Evolutionary conservation across 2,888 invertebrate genomes (phyloP).

Genomic region (Ormyrus rosae): DNA sequence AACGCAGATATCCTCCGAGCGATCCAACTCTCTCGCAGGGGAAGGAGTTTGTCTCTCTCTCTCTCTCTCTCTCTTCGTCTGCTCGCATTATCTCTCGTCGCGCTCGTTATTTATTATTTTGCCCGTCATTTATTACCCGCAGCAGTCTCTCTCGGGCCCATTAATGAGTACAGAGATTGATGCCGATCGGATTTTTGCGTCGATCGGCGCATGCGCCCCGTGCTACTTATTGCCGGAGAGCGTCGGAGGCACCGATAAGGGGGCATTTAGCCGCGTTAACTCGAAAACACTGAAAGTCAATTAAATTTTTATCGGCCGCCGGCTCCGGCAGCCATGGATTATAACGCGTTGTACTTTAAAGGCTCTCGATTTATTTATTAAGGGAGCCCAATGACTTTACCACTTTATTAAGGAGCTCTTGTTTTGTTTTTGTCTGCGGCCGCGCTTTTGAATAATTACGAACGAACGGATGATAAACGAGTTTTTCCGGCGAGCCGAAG

Average conservation of each 20-base stretch:
- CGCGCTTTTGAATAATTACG: too few species aligned
- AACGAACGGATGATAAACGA: too few species aligned
- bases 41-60: constrained; percentile 27
- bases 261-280: constrained; percentile 49
- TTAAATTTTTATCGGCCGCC: constrained; percentile 54
- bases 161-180: constrained; percentile 57
- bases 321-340: not conserved
- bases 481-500: too few species aligned
- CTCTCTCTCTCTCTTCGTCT: constrained; percentile 13
- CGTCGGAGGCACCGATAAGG: constrained; percentile 31
- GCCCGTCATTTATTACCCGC: constrained; percentile 53
- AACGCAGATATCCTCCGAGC: not conserved
- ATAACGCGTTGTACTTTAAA: constrained; percentile 15
- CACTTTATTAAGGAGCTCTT: constrained; percentile 31
- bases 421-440: too few species aligned
- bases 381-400: constrained; percentile 11
- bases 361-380: constrained; percentile 18
- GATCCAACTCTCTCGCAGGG: constrained; percentile 6
- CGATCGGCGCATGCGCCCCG: constrained; percentile 38
- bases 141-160: constrained; percentile 12
- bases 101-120: constrained; percentile 54
- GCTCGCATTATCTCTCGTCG: constrained; percentile 3
- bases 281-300: constrained; percentile 57
- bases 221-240: constrained; percentile 47
- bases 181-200: constrained; percentile 48